phyloP scores from a whole-genome alignment of 2,797 vertebrate species.

The Bradypodion ventrale region DNA sequence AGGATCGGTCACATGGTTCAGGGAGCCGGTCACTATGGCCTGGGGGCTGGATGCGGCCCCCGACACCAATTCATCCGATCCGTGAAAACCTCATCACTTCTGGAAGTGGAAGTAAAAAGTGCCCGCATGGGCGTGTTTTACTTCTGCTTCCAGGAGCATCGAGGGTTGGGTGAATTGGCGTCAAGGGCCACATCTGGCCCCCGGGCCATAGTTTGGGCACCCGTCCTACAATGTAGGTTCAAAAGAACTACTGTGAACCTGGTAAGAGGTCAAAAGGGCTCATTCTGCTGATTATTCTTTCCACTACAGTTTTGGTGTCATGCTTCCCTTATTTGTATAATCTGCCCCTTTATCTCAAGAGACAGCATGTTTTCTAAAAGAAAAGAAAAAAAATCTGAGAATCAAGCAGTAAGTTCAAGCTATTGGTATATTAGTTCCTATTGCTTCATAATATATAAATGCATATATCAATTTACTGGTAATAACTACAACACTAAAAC shows the following conservation, averaged over 20 bases:
- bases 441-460: constrained; percentile 80
- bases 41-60: too few relatives aligned
- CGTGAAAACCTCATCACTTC: too few relatives aligned
- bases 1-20: too few relatives aligned
- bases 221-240: constrained; percentile 68
- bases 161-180: too few relatives aligned
- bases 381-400: constrained; percentile 65
- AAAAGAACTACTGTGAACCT: constrained; percentile 62
- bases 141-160: too few relatives aligned
- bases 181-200: too few relatives aligned
- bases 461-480: constrained; percentile 76
- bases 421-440: constrained; percentile 77
- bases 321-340: constrained; percentile 72
- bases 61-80: too few relatives aligned
- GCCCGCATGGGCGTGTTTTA: too few relatives aligned
- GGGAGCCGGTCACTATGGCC: too few relatives aligned
- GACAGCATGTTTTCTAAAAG: constrained; percentile 70
- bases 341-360: constrained; percentile 71
- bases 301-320: constrained; percentile 74
- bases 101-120: too few relatives aligned
- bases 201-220: too few relatives aligned
- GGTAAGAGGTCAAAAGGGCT: constrained; percentile 61
- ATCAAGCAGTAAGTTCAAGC: constrained; percentile 76
- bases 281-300: constrained; percentile 67
- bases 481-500: constrained; percentile 74